Evolutionary conservation across 2,888 invertebrate genomes (phyloP), one percentile per base, ranked within the genome.

Genomic region (Parnassius mnemosyne): DNA sequence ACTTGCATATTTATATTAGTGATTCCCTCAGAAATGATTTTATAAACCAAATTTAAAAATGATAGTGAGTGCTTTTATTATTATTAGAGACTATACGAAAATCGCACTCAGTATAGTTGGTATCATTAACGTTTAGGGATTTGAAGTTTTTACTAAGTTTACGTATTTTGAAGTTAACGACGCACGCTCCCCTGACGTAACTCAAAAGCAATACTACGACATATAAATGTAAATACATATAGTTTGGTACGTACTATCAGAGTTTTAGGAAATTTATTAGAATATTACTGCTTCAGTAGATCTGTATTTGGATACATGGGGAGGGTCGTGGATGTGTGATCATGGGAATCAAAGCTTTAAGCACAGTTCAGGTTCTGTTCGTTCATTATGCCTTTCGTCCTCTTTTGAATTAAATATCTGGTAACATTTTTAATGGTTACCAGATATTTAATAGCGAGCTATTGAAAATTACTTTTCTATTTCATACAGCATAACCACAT

Each of bases 321-420:
- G 88, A 83, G 83, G 71, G 75, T 76, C 74, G 81, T 83, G 81
- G 79, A 79, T 79, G 85, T 83, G 83, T 89, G 89, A 89, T 89
- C 79, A 81, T 82, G 84, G 89, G 83, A 91, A 90, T 91, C 90
- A 91, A 90, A 91, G 90, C 90, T 91, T 91, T 91, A 91, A 91
- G 78, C 82, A 75, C 79, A 77, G 71, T 85, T 89, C 88, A 79
- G 79, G 79, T 88, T 86, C 79, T 81, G 82, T 81, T 82, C 77
- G 72, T 73, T 71, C 74, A 69, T 77, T 74, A 77, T 84, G 84
- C 80, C 84, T 84, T 79, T 84, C 59, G 16, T 53, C 60, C 56
- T 53, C 56, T 56, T 59, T 64, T 54, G 50, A 61, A 44, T 20
- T 58, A 54, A 60, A 51, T 47, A 16, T 50, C 34, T 54, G 16